Conservation (phyloP, 2,797 vertebrate genomes). For the Enteromius trimaculatus region DNA sequence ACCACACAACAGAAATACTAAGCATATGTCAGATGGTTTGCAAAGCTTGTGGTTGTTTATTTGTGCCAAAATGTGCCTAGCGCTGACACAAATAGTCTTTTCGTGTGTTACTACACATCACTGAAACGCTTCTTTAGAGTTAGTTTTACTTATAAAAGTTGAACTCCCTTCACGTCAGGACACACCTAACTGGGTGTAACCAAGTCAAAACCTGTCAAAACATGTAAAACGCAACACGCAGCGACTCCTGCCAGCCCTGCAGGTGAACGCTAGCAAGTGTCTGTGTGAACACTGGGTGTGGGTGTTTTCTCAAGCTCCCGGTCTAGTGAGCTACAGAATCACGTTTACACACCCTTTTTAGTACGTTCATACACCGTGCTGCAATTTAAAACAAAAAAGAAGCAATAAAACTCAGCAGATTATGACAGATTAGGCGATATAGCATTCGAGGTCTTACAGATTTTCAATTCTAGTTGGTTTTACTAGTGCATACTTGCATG, state of each 20-base stretch:
- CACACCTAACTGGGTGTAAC: constrained; percentile 40
- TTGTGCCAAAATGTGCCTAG: background rate
- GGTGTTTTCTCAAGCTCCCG: constrained; percentile 33
- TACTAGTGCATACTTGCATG: background rate
- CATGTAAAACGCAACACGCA: background rate
- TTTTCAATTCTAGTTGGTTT: background rate
- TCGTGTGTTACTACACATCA: background rate
- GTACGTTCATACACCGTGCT: background rate
- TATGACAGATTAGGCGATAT: background rate
- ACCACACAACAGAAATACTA: background rate
- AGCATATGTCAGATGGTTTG: constrained; percentile 1
- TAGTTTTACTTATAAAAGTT: background rate
- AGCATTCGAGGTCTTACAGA: background rate
- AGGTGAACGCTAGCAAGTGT: constrained; percentile 33
- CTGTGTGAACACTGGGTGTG: constrained; percentile 37
- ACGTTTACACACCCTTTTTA: constrained; percentile 32
- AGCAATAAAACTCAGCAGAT: background rate
- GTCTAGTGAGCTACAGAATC: constrained; percentile 1
- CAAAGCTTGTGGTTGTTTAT: background rate
- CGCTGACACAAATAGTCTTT: background rate
- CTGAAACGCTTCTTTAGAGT: constrained; percentile 11
- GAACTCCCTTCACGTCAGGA: background rate
- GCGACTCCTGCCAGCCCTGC: constrained; percentile 34
- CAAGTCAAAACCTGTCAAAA: constrained; percentile 21
- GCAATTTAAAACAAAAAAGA: background rate